A percentile compares a stretch with the other conserved stretches of the same genome.
Evolutionary conservation across 2,888 invertebrate species (phyloP).

Genomic region (Adelognathus sp.): DNA sequence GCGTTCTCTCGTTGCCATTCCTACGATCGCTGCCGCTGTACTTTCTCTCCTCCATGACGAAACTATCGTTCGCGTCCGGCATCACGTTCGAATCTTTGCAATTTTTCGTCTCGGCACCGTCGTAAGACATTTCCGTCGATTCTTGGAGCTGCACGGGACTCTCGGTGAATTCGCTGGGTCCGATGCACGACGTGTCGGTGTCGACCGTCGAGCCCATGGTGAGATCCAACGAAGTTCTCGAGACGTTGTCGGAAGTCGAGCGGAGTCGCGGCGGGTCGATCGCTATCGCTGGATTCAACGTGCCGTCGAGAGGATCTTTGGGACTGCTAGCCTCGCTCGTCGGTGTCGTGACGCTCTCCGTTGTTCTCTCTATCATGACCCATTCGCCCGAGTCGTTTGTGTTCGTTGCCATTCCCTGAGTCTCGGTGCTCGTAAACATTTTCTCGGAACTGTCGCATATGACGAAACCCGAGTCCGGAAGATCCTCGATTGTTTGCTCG

Average conservation of each 20-base stretch:
- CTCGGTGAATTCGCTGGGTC: constrained; percentile 73
- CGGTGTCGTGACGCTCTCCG: constrained; percentile 72
- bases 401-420: constrained; percentile 67
- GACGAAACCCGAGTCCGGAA: constrained; percentile 74
- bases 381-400: constrained; percentile 75
- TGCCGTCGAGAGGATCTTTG: constrained; percentile 71
- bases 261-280: constrained; percentile 70
- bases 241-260: constrained; percentile 74
- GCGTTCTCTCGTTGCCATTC: constrained; percentile 67
- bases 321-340: constrained; percentile 72
- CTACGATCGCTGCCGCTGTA: constrained; percentile 60
- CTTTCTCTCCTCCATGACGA: constrained; percentile 47
- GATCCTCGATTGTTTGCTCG: constrained; percentile 75
- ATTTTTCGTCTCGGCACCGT: constrained; percentile 45
- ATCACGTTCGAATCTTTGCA: constrained; percentile 38
- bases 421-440: constrained; percentile 74
- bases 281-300: constrained; percentile 71
- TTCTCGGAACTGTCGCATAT: constrained; percentile 73
- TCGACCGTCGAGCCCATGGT: constrained; percentile 76
- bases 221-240: constrained; percentile 74
- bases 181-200: constrained; percentile 75
- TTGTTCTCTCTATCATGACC: constrained; percentile 75
- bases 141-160: constrained; percentile 70
- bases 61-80: constrained; percentile 19
- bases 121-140: constrained; percentile 66